Base-by-base conservation (phyloP, 2,797 vertebrate genomes). In the Acanthiza pusilla region DNA sequence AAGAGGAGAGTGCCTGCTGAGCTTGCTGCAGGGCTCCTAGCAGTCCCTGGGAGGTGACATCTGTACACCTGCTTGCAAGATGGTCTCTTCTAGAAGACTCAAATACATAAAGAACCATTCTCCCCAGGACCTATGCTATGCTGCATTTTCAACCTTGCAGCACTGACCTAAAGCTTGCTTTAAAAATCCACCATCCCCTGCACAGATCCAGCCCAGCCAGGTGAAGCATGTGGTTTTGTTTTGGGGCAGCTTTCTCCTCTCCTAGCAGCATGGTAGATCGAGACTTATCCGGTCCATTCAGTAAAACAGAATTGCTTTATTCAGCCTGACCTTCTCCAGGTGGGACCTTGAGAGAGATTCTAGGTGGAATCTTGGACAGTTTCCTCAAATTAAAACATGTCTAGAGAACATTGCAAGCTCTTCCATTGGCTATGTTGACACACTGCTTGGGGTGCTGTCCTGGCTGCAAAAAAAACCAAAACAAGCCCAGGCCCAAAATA, bases 381-480 rank as follows among this genome's bases (percentile, higher is more conserved):
- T 77, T 84, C 27, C 47, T 53, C 22, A 15, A 42, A 74, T 47
- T 36, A 76, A 89, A 76, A 81, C 22, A 19, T 13, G 7, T 10
- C 54, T 22, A 17, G 25, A 96, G 91, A 96, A 63, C 53, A 57
- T 26, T 85, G 67, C 94, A 75, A 92, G 77, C 50, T 91, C 94
- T 98, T 97, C 16, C 17, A 68, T 30, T 0, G 0, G 12, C 13
- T 25, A 1, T 18, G 5, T 65, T 58, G n/a, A 36, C 55, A 63
- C 62, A 38, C n/a, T 76, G 23, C 72, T 42, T 85, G n/a, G 26
- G 16, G 13, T 79, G 38, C 87, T 88, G 51, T 54, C n/a, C 40
- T 58, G 51, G 29, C 32, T 78, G 40, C 66, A 66, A 30, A 73
- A 54, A 53, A 50, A 40, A 7, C 42, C 42, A 13, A 25, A 63